phyloP scores from a whole-genome alignment of 2,797 vertebrate species.

The Aythya fuligula region DNA sequence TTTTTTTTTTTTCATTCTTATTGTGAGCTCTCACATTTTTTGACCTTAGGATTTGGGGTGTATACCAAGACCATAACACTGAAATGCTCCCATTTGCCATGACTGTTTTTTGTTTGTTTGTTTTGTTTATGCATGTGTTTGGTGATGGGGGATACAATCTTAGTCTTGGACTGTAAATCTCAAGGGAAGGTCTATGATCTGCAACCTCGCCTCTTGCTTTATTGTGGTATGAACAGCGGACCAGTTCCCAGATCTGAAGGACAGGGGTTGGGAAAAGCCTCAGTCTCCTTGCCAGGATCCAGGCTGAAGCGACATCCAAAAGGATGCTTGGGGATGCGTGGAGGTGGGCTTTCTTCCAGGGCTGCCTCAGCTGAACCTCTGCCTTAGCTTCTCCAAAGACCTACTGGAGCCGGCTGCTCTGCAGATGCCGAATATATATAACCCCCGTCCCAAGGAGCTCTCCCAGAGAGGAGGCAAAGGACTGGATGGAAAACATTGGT shows the following conservation, averaged over 20 bases:
- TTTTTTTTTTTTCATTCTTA: neutral
- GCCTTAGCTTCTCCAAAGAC: neutral
- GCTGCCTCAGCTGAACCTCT: neutral
- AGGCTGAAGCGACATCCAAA: neutral
- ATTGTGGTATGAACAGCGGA: neutral
- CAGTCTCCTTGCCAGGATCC: neutral
- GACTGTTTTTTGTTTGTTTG: neutral
- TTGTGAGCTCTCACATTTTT: neutral
- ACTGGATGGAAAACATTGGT: neutral
- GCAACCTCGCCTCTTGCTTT: neutral
- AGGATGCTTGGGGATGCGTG: neutral
- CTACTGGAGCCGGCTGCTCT: neutral
- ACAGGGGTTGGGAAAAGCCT: neutral
- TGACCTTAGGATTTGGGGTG: neutral
- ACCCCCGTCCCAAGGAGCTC: accelerated
- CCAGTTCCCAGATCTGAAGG: neutral
- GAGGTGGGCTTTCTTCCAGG: neutral
- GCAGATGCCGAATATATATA: neutral
- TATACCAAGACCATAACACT: neutral
- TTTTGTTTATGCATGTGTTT: neutral
- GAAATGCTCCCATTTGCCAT: neutral
- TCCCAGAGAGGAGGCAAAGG: accelerated
- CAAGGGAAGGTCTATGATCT: neutral
- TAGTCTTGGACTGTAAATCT: neutral
- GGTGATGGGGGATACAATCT: neutral